Evolutionary conservation across 1,140 invertebrate species (phyloP).

Genomic region (Cardiocondyla obscurior): DNA sequence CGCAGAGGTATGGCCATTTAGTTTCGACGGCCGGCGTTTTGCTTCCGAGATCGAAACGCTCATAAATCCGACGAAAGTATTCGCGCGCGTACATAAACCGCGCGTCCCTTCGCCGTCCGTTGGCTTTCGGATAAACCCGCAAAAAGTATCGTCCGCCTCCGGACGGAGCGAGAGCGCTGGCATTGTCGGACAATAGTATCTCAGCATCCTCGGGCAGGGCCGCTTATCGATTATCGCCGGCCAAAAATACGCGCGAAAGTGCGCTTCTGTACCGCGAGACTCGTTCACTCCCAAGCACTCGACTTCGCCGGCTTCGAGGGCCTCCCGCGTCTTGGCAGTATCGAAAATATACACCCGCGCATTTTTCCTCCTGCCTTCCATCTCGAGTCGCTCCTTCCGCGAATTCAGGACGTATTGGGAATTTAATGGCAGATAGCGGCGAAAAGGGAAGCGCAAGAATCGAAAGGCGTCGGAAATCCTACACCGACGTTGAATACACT

Average conservation of each 20-base stretch:
- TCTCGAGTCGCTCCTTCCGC: background rate
- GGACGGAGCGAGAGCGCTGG: background rate
- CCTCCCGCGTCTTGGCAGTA: conserved; percentile 15
- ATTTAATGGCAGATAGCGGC: conserved; percentile 13
- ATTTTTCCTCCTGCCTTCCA: background rate
- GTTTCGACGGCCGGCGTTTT: conserved; percentile 4
- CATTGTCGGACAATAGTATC: conserved; percentile 37
- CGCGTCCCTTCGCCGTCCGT: conserved; percentile 20
- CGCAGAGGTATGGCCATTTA: background rate
- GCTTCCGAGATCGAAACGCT: conserved; percentile 35
- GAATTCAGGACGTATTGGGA: background rate
- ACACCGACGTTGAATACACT: background rate
- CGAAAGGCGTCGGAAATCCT: background rate
- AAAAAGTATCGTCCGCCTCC: conserved; percentile 49
- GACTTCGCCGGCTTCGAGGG: background rate
- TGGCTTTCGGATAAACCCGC: background rate
- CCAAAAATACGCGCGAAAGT: conserved; percentile 66
- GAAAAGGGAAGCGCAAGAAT: conserved; percentile 1
- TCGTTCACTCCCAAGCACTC: background rate
- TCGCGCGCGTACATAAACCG: background rate
- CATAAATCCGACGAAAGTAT: conserved; percentile 37
- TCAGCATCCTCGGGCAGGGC: background rate
- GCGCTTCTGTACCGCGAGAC: conserved; percentile 22
- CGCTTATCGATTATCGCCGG: conserved; percentile 65
- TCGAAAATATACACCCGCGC: conserved; percentile 14